Evolutionary conservation across 92 coral and sea anemone genomes (phyloP), one percentile per base, ranked within the genome.

Genomic region (Porites evermanni): DNA sequence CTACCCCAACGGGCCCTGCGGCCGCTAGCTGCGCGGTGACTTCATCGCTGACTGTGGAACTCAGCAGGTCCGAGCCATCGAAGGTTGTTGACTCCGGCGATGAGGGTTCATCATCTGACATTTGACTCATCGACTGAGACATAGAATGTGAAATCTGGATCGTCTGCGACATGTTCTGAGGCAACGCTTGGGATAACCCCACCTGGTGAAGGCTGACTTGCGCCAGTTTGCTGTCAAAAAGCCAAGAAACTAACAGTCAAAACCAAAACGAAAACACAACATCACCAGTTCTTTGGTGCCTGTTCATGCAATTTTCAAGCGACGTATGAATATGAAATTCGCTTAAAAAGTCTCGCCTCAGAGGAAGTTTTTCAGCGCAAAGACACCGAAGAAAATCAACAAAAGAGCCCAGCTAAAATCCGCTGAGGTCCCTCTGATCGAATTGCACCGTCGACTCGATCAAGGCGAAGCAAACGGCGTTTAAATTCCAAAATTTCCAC

Each of bases 21-120:
- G 99, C 99, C 16, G 99, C 99, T 14, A 97, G 90, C 82, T 97
- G 99, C 0, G 98, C 98, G 29, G 99, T 97, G 53, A 97, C 98
- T 75, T 95, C 98, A 90, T 97, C 99, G 23, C 90, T 83, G 53
- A 91, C 95, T 8, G 96, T 87, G 23, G 98, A 84, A 78, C 79
- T 88, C n/a, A 97, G 89, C 16, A 95, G 94, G 87, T 94, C 98
- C 52, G 95, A 91, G 23, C 97, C 98, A 80, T 95, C 98, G 92
- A 94, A 96, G 54, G 95, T 94, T 59, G 97, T 90, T 5, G 99
- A 97, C 86, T 97, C 99, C 44, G 99, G 99, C 26, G 99, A 97
- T 67, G 99, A 97, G 8, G 96, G 99, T 23, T 97, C 99, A 61
- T 94, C 98, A 66, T 94, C 98, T 60, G 98, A 94, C 69, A 92